Conservation (phyloP, 1,140 invertebrate genomes). For the Philopotamus ludificatus region DNA sequence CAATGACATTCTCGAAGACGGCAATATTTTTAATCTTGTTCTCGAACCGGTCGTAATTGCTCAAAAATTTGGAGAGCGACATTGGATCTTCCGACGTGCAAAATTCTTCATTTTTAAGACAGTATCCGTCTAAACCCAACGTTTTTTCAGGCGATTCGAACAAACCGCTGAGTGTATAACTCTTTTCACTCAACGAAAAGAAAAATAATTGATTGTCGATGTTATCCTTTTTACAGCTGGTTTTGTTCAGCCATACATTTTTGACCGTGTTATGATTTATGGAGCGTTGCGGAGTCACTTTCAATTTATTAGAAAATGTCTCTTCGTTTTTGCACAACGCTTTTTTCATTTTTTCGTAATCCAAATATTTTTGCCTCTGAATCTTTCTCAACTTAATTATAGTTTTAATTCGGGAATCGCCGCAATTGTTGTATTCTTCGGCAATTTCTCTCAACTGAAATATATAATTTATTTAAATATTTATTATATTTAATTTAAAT, state of each 20-base stretch:
- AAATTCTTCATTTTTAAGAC: conserved; percentile 13
- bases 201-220: conserved; percentile 44
- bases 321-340: conserved; percentile 21
- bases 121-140: conserved; percentile 25
- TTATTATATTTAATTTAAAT: conserved; percentile 7
- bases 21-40: neutral
- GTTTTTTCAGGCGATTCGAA: conserved; percentile 9
- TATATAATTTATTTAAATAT: conserved; percentile 22
- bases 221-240: conserved; percentile 29
- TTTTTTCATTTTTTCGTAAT: conserved; percentile 28
- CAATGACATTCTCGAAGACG: neutral
- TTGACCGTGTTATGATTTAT: conserved; percentile 8
- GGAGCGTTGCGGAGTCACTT: neutral
- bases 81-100: neutral
- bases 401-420: conserved; percentile 51
- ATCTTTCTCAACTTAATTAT: conserved; percentile 43
- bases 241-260: conserved; percentile 35
- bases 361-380: conserved; percentile 34
- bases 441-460: conserved; percentile 65
- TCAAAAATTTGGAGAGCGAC: neutral
- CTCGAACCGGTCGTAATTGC: neutral
- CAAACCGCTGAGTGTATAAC: conserved; percentile 6
- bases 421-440: conserved; percentile 67
- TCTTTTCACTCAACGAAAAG: conserved; percentile 28
- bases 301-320: conserved; percentile 6